These are phyloP conservation scores for Petrolisthes manimaculis DNA, from an alignment of 2,888 invertebrate species.

Conservation along the genomic window DNA sequence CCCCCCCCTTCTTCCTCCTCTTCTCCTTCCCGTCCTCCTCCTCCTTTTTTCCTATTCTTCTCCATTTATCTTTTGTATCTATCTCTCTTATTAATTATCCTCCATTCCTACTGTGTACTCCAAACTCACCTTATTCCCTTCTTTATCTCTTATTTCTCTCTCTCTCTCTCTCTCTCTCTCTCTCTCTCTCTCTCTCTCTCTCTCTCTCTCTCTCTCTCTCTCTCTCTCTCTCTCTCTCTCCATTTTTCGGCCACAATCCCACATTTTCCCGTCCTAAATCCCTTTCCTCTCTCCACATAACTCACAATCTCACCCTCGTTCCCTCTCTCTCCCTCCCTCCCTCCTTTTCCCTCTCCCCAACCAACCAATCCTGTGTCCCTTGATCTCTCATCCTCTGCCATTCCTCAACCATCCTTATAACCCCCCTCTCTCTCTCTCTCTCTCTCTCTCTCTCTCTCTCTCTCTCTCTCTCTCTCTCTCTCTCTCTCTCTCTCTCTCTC, in stretches of 20 bases:
- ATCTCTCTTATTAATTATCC: background rate
- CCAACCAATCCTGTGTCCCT: background rate
- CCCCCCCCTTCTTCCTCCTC: background rate
- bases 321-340: background rate
- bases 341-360: background rate
- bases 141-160: background rate
- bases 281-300: background rate
- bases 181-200: background rate
- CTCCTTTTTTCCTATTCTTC: background rate
- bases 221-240: background rate
- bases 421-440: background rate
- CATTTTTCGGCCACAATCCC: background rate
- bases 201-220: background rate
- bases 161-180: background rate
- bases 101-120: background rate
- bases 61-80: no score
- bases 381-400: background rate
- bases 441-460: background rate
- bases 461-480: background rate
- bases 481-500: background rate
- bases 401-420: background rate
- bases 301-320: background rate
- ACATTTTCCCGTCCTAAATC: background rate
- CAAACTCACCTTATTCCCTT: background rate
- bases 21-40: background rate